phyloP scores from a whole-genome alignment of 1,140 invertebrate species.

The Thaumetopoea pityocampa region DNA sequence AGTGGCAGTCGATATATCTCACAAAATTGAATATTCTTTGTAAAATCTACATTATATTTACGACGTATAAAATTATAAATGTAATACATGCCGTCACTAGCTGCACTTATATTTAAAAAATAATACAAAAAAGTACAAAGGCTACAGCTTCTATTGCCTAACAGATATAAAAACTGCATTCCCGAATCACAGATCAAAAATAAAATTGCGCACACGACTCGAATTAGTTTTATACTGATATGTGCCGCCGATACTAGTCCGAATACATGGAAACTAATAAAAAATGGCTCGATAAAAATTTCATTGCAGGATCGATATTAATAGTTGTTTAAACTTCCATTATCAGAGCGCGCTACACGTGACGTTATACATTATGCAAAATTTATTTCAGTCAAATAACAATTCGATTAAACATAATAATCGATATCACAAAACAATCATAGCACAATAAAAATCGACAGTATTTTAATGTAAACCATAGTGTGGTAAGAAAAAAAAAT shows the following conservation, averaged over 20 bases:
- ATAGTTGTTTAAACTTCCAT: too few species aligned
- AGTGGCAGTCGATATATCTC: conserved; percentile 5
- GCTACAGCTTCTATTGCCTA: conserved; percentile 19
- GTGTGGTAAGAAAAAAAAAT: too few species aligned
- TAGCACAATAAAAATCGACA: too few species aligned
- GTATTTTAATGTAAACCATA: too few species aligned
- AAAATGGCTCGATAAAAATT: neutral
- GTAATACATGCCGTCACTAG: conserved; percentile 11
- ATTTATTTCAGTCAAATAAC: too few species aligned
- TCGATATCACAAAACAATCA: too few species aligned
- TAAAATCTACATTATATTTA: conserved; percentile 17
- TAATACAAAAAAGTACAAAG: conserved; percentile 36
- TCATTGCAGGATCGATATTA: too few species aligned
- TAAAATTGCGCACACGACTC: conserved; percentile 33
- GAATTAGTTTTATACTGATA: conserved; percentile 51
- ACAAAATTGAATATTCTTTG: conserved; percentile 8
- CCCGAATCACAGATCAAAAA: conserved; percentile 64
- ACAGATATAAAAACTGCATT: conserved; percentile 40
- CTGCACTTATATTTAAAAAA: conserved; percentile 37
- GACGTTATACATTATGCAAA: too few species aligned
- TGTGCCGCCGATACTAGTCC: conserved; percentile 44
- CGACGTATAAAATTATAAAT: conserved; percentile 23
- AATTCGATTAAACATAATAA: too few species aligned
- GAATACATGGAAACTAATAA: conserved; percentile 2
- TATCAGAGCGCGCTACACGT: too few species aligned